Evolutionary conservation across 2,888 invertebrate genomes (phyloP).

Genomic region (Eilema caniola): DNA sequence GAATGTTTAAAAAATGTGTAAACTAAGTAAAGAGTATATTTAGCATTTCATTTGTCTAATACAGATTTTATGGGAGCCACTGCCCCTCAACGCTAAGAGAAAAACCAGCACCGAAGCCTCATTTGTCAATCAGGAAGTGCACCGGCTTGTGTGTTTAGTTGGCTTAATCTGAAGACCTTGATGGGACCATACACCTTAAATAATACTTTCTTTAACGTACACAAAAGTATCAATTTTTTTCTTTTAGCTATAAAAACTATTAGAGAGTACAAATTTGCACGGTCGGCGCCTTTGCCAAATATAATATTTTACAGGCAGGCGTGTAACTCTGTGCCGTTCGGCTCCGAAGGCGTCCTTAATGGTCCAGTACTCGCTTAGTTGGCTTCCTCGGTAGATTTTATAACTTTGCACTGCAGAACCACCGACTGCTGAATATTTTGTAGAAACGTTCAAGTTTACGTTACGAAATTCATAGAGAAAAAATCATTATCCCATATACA

Average conservation of each 20-base stretch:
- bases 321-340: conserved; percentile 14
- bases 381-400: conserved; percentile 9
- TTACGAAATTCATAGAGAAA: neutral
- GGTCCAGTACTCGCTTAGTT: conserved; percentile 17
- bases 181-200: neutral
- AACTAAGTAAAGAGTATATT: no score
- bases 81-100: neutral
- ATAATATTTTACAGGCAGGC: conserved; percentile 18
- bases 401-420: conserved; percentile 9
- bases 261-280: conserved; percentile 15
- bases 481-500: neutral
- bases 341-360: conserved; percentile 21
- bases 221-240: neutral
- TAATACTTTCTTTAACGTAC: neutral
- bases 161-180: neutral
- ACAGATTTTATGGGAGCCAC: no score
- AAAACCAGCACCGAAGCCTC: neutral
- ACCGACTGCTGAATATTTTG: conserved; percentile 1
- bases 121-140: neutral
- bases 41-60: no score
- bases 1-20: no score
- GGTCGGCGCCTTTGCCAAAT: conserved; percentile 20
- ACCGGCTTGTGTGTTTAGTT: neutral
- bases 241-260: neutral
- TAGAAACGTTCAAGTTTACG: neutral